A percentile compares a stretch with the other conserved stretches of the same genome.
These are phyloP conservation scores for Temnothorax curvispinosus DNA, from an alignment of 1,140 invertebrate genomes.

Conservation along the genomic window DNA sequence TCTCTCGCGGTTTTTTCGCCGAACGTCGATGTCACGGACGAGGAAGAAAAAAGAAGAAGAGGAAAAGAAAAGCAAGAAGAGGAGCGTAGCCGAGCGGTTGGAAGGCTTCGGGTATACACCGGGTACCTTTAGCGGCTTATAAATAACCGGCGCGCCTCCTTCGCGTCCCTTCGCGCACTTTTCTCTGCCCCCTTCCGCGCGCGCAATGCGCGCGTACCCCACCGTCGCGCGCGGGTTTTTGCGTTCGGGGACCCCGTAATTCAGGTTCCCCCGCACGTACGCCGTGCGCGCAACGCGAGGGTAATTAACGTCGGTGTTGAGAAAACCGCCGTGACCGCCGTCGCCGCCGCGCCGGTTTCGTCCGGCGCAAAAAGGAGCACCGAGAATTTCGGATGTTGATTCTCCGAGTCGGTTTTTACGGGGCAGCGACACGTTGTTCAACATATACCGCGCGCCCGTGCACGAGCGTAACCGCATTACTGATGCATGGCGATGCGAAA, in stretches of 20 bases:
- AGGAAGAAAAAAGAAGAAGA: background rate
- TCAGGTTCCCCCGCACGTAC: constrained; percentile 73
- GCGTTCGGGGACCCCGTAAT: constrained; percentile 72
- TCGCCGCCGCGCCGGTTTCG: background rate
- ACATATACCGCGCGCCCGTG: background rate
- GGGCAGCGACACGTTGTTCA: background rate
- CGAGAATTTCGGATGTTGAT: constrained; percentile 14
- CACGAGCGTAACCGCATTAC: background rate
- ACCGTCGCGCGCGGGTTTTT: constrained; percentile 65
- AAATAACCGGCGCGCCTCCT: constrained; percentile 69
- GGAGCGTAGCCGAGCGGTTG: constrained; percentile 23
- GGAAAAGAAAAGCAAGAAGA: background rate
- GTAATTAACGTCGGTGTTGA: constrained; percentile 67
- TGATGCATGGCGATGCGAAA: constrained; percentile 21
- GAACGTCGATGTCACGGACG: constrained; percentile 12
- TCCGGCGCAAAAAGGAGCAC: background rate
- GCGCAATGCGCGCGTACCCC: constrained; percentile 9
- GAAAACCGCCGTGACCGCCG: background rate
- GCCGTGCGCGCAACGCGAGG: constrained; percentile 50
- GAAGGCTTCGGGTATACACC: constrained; percentile 57
- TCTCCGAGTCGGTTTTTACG: background rate
- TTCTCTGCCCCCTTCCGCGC: constrained; percentile 36
- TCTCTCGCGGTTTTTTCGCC: constrained; percentile 41
- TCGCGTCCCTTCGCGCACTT: constrained; percentile 68
- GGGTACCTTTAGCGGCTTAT: constrained; percentile 61